Evolutionary conservation across 2,113 vertebrate genomes (phyloP), one percentile per base, ranked within the genome.

Genomic region (Sula dactylatra): DNA sequence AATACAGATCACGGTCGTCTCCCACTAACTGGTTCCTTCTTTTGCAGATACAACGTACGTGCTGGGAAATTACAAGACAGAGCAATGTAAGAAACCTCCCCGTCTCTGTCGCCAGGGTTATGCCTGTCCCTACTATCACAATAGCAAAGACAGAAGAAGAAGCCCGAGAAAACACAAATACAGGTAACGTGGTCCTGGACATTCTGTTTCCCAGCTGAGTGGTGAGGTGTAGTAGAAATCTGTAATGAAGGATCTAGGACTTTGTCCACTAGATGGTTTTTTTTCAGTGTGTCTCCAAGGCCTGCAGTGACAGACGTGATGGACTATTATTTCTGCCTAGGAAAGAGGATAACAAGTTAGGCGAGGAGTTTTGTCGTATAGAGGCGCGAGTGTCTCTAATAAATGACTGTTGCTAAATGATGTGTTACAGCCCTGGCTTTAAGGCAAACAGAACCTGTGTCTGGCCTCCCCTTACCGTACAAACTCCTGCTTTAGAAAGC

Each of bases 101-200:
- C 98, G 99, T 9, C 98, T 99, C 82, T 99, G 99, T 97, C 99
- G 99, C 88, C 99, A 99, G 97, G 99, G 99, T 92, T 99, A 99
- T 36, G 99, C 99, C 94, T 99, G 99, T 95, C 99, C 99, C 5
- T 99, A 99, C 97, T 99, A 99, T 97, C 99, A 99, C 96, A 99
- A 99, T 97, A 99, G 99, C 98, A 99, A 99, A 98, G 99, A 99
- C 98, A 98, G 99, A 94, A 98, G 99, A 91, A 98, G 99, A 94
- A 99, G 99, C 96, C 99, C 99, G 32, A 99, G 99, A 93, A 99
- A 99, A 96, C 99, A 99, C 98, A 99, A 99, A 97, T 99, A 99
- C 98, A 99, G 99, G 99, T 99, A 97, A 32, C 2, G 3, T 89
- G 9, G 18, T 93, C 61, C n/a, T 66, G 50, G 58, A 17, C 88